Evolutionary conservation across 2,113 vertebrate species (phyloP).

Genomic region (Python bivittatus): DNA sequence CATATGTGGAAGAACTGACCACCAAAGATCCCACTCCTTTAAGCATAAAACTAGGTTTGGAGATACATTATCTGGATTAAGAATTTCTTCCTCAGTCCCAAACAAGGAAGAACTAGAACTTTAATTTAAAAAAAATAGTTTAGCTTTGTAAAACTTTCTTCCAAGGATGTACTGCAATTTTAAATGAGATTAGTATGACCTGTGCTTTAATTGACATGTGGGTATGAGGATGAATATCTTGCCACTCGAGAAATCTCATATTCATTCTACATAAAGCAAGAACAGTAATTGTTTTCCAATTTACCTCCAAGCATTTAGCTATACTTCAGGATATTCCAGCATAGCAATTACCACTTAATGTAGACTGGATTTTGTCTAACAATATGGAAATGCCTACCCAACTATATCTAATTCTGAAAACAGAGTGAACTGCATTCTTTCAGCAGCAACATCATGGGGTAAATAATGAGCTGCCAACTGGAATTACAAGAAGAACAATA

Average conservation of each 20-base stretch:
- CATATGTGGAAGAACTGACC: not conserved
- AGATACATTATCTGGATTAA: not conserved
- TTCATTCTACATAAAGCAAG: conserved; percentile 37
- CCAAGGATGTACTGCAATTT: not conserved
- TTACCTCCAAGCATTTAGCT: conserved; percentile 35
- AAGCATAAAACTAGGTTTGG: not conserved
- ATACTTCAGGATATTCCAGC: conserved; percentile 39
- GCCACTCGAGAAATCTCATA: conserved; percentile 7
- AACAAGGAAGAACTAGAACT: too few species aligned
- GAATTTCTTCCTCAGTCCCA: not conserved
- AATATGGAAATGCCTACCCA: conserved; percentile 17
- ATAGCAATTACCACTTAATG: conserved; percentile 20
- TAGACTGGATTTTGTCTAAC: conserved; percentile 9
- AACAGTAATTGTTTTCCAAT: conserved; percentile 34
- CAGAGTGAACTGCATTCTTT: conserved; percentile 25
- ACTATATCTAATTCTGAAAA: not conserved
- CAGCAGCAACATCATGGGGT: conserved; percentile 12
- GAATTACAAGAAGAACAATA: conserved; percentile 9
- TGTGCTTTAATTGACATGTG: not conserved
- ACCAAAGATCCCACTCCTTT: not conserved
- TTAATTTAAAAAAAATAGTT: not conserved
- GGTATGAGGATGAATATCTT: not conserved
- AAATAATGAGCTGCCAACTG: not conserved
- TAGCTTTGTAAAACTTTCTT: not conserved
- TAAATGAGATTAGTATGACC: conserved; percentile 29